A percentile compares a stretch with the other conserved stretches of the same genome.
phyloP scores from a whole-genome alignment of 1,140 invertebrate genomes.

The Saccostrea cuccullata region DNA sequence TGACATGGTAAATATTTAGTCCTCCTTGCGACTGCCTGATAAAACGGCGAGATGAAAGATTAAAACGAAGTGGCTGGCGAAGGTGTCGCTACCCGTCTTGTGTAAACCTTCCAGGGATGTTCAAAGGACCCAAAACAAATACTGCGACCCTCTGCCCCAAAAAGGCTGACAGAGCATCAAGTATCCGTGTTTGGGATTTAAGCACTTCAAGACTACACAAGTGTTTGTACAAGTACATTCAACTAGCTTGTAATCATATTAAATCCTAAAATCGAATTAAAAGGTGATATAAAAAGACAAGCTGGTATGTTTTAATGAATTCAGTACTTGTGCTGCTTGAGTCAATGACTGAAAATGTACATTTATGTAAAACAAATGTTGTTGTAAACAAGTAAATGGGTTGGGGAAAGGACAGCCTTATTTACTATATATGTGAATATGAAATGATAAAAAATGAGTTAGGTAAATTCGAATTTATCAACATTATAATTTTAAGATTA shows the following conservation, averaged over 20 bases:
- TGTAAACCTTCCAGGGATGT: conserved; percentile 29
- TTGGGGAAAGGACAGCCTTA: too few relatives aligned
- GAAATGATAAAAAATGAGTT: too few relatives aligned
- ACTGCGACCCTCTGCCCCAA: conserved; percentile 11
- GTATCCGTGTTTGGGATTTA: conserved; percentile 25
- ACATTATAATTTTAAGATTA: too few relatives aligned
- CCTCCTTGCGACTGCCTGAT: conserved; percentile 21
- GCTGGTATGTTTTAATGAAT: too few relatives aligned
- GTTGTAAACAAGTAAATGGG: too few relatives aligned
- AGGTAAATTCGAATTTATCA: too few relatives aligned
- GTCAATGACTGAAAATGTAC: too few relatives aligned
- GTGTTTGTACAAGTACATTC: conserved; percentile 8
- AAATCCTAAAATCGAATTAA: conserved; percentile 28
- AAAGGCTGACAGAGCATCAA: conserved; percentile 5
- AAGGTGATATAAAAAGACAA: not conserved
- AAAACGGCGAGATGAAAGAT: conserved; percentile 37
- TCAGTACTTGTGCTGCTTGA: too few relatives aligned
- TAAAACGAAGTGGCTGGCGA: conserved; percentile 29
- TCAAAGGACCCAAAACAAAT: conserved; percentile 20
- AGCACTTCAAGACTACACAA: conserved; percentile 20
- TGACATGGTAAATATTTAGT: conserved; percentile 28
- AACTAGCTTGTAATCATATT: conserved; percentile 34
- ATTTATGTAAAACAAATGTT: too few relatives aligned
- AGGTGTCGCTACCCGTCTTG: conserved; percentile 23
- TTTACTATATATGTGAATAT: too few relatives aligned